A percentile compares a stretch with the other conserved stretches of the same genome.
phyloP scores from a whole-genome alignment of 2,113 vertebrate species.

The Amblyopsis rosae region DNA sequence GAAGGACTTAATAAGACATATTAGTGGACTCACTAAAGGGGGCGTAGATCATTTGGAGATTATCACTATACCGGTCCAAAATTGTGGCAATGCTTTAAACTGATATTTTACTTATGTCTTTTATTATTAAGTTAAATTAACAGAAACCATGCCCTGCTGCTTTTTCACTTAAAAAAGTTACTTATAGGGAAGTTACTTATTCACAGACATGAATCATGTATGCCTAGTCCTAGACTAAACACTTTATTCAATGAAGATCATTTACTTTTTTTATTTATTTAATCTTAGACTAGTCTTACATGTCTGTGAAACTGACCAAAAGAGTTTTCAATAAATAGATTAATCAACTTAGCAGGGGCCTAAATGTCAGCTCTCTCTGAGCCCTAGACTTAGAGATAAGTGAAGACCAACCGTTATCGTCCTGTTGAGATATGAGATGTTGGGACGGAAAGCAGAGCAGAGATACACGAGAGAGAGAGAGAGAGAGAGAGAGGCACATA shows the following conservation, averaged over 20 bases:
- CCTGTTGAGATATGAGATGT: neutral
- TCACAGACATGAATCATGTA: no score
- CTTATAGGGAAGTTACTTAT: no score
- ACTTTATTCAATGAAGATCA: neutral
- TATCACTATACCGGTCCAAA: neutral
- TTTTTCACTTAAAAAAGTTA: no score
- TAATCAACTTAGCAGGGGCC: neutral
- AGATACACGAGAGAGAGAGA: neutral
- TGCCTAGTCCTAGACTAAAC: no score
- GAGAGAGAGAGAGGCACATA: neutral
- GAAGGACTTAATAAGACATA: conserved; percentile 30
- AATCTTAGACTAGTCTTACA: no score
- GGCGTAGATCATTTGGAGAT: neutral
- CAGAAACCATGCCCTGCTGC: no score
- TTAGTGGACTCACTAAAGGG: conserved; percentile 32
- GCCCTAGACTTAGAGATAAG: neutral
- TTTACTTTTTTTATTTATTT: neutral
- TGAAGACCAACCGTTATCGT: neutral
- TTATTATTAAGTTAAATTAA: no score
- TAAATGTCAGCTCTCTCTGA: neutral
- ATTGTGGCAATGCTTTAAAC: neutral
- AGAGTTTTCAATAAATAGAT: neutral
- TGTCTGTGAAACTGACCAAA: no score
- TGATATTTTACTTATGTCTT: neutral
- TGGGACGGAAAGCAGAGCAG: neutral